Evolutionary conservation across 1,140 invertebrate species (phyloP).

Genomic region (Scaptomyza hsui): DNA sequence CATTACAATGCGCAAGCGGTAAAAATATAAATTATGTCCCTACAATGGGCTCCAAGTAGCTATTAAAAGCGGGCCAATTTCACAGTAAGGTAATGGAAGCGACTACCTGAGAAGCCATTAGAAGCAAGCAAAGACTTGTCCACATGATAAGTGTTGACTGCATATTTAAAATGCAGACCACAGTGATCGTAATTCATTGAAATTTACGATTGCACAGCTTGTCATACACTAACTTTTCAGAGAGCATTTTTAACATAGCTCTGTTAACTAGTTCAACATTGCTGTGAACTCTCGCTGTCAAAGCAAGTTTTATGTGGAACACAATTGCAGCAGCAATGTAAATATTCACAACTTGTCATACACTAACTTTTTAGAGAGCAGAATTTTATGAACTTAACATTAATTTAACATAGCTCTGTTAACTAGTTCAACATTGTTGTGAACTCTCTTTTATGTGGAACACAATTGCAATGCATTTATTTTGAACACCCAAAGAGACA

Average conservation of each 20-base stretch:
- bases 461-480: not conserved
- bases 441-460: not conserved
- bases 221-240: constrained; percentile 4
- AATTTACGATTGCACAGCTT: constrained; percentile 65
- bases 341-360: constrained; percentile 6
- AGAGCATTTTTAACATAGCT: too few relatives aligned
- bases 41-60: constrained; percentile 52
- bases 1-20: constrained; percentile 39
- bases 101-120: constrained; percentile 40
- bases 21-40: constrained; percentile 62
- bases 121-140: constrained; percentile 33
- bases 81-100: constrained; percentile 14
- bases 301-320: not conserved
- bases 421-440: too few relatives aligned
- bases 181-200: constrained; percentile 72
- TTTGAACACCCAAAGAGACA: not conserved
- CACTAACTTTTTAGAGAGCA: not conserved
- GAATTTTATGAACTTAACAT: too few relatives aligned
- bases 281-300: not conserved
- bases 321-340: too few relatives aligned
- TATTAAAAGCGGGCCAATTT: constrained; percentile 49
- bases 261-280: too few relatives aligned
- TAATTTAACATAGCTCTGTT: too few relatives aligned
- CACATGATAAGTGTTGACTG: constrained; percentile 59
- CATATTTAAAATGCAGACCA: constrained; percentile 75